These are phyloP conservation scores for Boulengeromyrus knoepffleri DNA, from an alignment of 2,113 vertebrate species.

Conservation along the genomic window DNA sequence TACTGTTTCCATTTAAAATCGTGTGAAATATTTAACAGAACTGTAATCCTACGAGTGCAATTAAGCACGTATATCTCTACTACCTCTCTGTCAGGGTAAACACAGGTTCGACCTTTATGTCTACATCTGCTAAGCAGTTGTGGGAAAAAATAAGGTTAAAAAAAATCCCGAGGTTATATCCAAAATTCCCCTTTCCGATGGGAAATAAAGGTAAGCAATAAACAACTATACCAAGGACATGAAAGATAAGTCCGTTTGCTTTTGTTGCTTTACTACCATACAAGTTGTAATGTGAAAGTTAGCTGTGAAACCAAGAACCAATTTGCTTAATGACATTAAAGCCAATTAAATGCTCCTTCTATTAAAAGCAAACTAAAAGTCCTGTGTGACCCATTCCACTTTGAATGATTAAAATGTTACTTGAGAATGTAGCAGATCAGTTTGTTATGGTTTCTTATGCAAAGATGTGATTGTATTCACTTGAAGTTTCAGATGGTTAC, in stretches of 20 bases:
- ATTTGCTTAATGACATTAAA: neutral
- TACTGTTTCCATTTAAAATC: neutral
- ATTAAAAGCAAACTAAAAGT: neutral
- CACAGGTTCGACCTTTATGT: too few species aligned
- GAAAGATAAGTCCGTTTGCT: neutral
- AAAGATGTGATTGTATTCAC: neutral
- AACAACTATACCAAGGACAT: neutral
- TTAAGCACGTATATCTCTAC: neutral
- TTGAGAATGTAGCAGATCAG: neutral
- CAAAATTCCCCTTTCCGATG: neutral
- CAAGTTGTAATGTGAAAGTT: neutral
- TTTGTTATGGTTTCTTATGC: neutral
- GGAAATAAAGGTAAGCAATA: neutral
- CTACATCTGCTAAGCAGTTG: neutral
- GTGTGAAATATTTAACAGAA: neutral
- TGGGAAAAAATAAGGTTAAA: neutral
- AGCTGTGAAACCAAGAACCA: neutral
- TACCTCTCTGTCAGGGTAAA: too few species aligned
- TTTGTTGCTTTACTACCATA: neutral
- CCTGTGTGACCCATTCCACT: neutral
- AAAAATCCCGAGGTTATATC: neutral
- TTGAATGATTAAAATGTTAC: neutral
- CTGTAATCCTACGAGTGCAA: neutral
- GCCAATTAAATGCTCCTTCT: neutral
- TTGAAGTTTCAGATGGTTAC: neutral